Conservation (phyloP, 30 jellyfish, hydroid and myxozoan genomes). For the Turritopsis dohrnii region DNA sequence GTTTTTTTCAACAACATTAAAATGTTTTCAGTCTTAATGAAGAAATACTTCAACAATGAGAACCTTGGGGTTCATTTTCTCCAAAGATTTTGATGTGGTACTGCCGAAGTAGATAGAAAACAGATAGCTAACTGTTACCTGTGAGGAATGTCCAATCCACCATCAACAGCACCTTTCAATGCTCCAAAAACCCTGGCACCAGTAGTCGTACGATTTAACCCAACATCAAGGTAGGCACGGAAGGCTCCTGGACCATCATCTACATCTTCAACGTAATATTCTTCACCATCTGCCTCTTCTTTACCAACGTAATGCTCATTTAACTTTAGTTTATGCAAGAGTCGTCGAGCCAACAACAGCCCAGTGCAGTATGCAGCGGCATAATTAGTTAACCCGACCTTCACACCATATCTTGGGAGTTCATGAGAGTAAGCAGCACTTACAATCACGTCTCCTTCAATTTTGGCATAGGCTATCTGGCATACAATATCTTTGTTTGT, state of each 20-base stretch:
- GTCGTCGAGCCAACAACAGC: constrained; percentile 91
- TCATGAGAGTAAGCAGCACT: constrained; percentile 98
- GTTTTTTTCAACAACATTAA: too few relatives aligned
- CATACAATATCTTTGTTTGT: constrained; percentile 93
- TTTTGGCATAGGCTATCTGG: constrained; percentile 99
- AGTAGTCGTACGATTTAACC: constrained; percentile 89
- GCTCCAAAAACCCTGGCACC: constrained; percentile 99
- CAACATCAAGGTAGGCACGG: constrained; percentile 91
- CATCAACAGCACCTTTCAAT: constrained; percentile 98
- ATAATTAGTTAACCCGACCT: constrained; percentile 99
- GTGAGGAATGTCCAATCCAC: constrained; percentile 99
- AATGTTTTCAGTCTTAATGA: too few relatives aligned
- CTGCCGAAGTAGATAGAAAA: too few relatives aligned
- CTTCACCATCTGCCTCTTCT: constrained; percentile 75
- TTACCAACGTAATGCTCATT: constrained; percentile 76
- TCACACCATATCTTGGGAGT: constrained; percentile 97
- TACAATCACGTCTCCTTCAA: constrained; percentile 94
- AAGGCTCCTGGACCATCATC: constrained; percentile 95
- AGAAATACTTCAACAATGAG: too few relatives aligned
- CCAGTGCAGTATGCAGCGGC: constrained; percentile 99
- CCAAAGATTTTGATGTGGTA: too few relatives aligned
- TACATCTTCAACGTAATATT: constrained; percentile 56
- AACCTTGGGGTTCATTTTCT: too few relatives aligned
- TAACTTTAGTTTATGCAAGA: constrained; percentile 50
- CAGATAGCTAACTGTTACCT: too few relatives aligned